phyloP scores from a whole-genome alignment of 1,140 invertebrate genomes.

The Heliconius eleuchia region DNA sequence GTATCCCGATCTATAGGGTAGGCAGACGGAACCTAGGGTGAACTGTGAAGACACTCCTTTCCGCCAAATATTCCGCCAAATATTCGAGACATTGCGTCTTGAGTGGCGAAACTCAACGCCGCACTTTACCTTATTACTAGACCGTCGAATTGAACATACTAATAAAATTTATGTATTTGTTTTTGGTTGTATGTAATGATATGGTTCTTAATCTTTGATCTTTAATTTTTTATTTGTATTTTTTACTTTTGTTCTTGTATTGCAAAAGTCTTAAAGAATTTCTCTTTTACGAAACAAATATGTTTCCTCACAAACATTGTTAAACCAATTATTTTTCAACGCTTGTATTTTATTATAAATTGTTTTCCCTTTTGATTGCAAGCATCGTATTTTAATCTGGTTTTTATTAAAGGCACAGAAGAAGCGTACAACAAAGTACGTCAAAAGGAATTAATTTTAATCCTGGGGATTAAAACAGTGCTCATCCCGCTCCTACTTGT shows the following conservation, averaged over 20 bases:
- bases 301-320: constrained; percentile 1
- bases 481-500: constrained; percentile 41
- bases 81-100: no score
- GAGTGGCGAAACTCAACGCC: no score
- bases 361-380: constrained; percentile 21
- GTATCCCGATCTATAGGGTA: no score
- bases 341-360: constrained; percentile 1
- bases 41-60: no score
- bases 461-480: constrained; percentile 60
- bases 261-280: background rate
- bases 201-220: no score
- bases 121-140: no score
- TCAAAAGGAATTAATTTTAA: constrained; percentile 65
- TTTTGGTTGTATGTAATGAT: no score
- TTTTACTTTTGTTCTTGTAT: background rate
- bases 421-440: constrained; percentile 32
- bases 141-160: no score
- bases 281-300: background rate
- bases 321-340: constrained; percentile 3
- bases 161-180: no score
- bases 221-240: background rate
- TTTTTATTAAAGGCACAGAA: constrained; percentile 32
- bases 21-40: no score
- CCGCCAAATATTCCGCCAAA: no score
- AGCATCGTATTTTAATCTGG: constrained; percentile 25